Conservation (phyloP, 2,888 invertebrate genomes). For the Drosophila atripex region DNA sequence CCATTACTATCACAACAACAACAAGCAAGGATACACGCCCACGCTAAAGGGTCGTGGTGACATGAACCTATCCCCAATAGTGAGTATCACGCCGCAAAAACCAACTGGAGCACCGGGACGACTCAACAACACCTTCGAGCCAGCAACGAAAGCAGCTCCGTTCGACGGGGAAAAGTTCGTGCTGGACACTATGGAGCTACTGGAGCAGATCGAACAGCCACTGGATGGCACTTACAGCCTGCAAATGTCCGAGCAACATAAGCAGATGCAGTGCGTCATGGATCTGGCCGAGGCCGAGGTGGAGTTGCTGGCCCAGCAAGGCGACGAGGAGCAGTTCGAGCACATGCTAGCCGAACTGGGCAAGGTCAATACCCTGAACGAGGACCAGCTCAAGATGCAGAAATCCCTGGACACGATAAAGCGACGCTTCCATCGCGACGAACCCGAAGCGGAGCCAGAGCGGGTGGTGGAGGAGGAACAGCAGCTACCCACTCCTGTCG, state of each 20-base stretch:
- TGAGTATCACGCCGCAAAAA: constrained; percentile 55
- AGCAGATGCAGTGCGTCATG: constrained; percentile 78
- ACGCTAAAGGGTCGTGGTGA: constrained; percentile 67
- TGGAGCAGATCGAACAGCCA: constrained; percentile 76
- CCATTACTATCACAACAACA: constrained; percentile 35
- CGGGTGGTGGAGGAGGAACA: constrained; percentile 17
- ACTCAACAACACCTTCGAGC: constrained; percentile 75
- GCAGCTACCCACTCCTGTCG: constrained; percentile 10
- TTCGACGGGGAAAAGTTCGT: constrained; percentile 50
- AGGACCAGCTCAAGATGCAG: constrained; percentile 82
- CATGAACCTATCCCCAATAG: constrained; percentile 81
- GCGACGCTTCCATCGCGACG: constrained; percentile 77
- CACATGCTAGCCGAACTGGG: constrained; percentile 81
- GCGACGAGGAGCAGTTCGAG: constrained; percentile 82
- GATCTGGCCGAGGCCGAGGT: constrained; percentile 78
- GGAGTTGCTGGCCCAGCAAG: constrained; percentile 78
- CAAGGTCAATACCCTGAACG: constrained; percentile 73
- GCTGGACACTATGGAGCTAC: constrained; percentile 69
- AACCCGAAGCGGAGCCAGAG: constrained; percentile 37
- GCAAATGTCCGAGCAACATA: constrained; percentile 54
- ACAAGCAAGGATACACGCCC: constrained; percentile 72
- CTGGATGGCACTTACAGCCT: constrained; percentile 74
- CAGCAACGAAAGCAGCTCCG: constrained; percentile 23
- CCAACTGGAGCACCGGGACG: constrained; percentile 28
- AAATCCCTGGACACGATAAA: constrained; percentile 83